Evolutionary conservation across 2,888 invertebrate genomes (phyloP).

Genomic region (Acrobasis consociella): DNA sequence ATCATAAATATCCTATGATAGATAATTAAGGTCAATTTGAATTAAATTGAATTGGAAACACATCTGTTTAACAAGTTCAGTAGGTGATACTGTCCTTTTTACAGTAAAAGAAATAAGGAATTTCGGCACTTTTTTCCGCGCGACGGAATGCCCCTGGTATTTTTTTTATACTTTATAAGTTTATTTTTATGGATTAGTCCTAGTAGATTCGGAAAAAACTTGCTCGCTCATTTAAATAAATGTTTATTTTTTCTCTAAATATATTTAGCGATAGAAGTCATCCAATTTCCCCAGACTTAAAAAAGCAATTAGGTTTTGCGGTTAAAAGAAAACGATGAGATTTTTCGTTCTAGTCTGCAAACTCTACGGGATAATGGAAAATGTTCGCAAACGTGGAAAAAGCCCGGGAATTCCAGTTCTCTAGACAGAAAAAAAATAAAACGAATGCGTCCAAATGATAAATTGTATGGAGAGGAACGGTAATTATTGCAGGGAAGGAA

Average conservation of each 20-base stretch:
- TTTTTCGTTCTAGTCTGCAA: neutral
- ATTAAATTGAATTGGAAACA: no score
- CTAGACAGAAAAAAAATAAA: slow-evolving; percentile 1
- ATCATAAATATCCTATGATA: no score
- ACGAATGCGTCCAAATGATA: neutral
- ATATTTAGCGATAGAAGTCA: neutral
- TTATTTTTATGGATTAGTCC: no score
- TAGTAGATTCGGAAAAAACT: no score
- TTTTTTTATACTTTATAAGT: no score
- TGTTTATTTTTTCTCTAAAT: neutral
- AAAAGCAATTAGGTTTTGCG: neutral
- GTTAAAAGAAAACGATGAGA: neutral
- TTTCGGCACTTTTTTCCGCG: no score
- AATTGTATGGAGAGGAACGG: neutral
- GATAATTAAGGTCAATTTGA: no score
- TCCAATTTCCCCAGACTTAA: neutral
- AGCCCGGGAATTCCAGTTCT: neutral
- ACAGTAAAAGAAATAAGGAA: no score
- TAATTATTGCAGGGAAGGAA: neutral
- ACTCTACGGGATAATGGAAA: slow-evolving; percentile 1
- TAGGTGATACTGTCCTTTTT: no score
- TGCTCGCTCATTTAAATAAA: no score
- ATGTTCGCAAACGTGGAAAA: neutral
- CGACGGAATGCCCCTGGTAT: no score
- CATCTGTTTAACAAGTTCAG: no score